Evolutionary conservation across 2,888 invertebrate species (phyloP).

Genomic region (Xestoiulus laeticollis): DNA sequence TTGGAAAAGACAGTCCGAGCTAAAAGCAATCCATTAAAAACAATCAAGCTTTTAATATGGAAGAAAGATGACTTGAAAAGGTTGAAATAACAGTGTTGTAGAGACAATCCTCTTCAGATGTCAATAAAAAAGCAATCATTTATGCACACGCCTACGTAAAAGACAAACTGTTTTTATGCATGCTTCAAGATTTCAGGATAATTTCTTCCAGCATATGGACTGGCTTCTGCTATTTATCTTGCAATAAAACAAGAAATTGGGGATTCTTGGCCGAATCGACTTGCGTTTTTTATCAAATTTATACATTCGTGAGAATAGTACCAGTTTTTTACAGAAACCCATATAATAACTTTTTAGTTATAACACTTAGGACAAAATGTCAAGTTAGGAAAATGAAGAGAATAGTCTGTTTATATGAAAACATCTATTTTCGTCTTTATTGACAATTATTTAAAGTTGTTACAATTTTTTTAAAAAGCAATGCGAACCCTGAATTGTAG

Average conservation of each 20-base stretch:
- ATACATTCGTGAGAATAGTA: no score
- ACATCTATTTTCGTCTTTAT: no score
- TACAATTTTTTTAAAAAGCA: no score
- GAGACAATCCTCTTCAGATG: conserved; percentile 28
- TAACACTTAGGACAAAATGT: no score
- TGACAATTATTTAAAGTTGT: no score
- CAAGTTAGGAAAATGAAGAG: no score
- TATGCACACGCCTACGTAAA: neutral
- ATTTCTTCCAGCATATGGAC: conserved; percentile 22
- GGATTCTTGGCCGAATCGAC: neutral
- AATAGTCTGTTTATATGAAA: no score
- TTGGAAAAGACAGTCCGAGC: conserved; percentile 13
- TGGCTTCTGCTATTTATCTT: conserved; percentile 2
- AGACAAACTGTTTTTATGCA: neutral
- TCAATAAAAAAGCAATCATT: conserved; percentile 35
- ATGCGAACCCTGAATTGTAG: no score
- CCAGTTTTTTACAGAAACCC: no score
- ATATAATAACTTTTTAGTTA: no score
- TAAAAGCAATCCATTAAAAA: conserved; percentile 31
- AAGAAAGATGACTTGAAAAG: conserved; percentile 16
- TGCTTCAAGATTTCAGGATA: conserved; percentile 7
- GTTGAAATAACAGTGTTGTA: conserved; percentile 34
- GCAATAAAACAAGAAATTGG: neutral
- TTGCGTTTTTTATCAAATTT: neutral
- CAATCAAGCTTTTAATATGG: conserved; percentile 17